Percentiles rank a stretch among this genome's conserved stretches.
Conservation (phyloP, 1,140 invertebrate species). For the Pachypeltis micranthus region DNA sequence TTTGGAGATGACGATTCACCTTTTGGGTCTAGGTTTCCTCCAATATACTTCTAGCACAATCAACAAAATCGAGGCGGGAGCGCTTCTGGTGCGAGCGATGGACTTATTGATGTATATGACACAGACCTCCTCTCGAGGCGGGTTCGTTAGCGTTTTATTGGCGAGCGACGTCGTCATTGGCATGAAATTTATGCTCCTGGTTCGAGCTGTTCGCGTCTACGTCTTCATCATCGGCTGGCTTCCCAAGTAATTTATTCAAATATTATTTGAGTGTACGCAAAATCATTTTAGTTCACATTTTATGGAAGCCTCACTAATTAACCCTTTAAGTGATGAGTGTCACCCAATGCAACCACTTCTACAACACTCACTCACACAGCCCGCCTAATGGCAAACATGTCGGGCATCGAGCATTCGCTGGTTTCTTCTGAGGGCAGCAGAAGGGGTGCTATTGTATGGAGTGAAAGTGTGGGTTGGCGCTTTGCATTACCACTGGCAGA, state of each 20-base stretch:
- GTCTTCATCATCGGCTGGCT: neutral
- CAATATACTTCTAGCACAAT: neutral
- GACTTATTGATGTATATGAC: neutral
- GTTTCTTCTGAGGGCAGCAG: no score
- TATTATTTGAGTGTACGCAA: no score
- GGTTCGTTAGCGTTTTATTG: neutral
- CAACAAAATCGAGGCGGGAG: neutral
- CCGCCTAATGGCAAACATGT: slow-evolving; percentile 3
- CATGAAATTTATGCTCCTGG: neutral
- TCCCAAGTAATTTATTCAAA: no score
- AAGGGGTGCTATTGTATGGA: no score
- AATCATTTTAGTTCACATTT: no score
- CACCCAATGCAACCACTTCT: no score
- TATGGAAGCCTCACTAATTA: no score
- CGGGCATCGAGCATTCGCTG: no score
- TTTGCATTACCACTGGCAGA: no score
- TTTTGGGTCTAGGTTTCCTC: neutral
- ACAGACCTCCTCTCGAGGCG: neutral
- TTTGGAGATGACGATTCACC: neutral
- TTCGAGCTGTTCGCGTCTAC: neutral
- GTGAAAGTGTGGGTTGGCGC: no score
- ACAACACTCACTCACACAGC: no score
- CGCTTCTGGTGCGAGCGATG: neutral
- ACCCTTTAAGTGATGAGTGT: no score
- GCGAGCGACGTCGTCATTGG: neutral